Conservation (phyloP, 2,888 invertebrate genomes). For the Heliconius hortense region DNA sequence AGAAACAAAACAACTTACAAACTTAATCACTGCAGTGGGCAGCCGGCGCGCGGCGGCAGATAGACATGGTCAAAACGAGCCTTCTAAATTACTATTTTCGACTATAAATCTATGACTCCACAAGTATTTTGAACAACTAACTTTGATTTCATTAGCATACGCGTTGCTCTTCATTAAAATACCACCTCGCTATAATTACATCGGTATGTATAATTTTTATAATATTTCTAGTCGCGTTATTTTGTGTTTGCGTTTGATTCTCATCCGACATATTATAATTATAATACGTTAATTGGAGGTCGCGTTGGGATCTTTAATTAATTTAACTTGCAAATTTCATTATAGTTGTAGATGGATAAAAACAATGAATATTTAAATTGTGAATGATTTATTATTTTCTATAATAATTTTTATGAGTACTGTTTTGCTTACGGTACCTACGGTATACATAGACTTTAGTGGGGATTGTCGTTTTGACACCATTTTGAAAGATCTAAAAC, state of each 20-base stretch:
- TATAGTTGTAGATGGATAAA: conserved; percentile 6
- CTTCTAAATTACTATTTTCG: not conserved
- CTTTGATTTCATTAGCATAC: conserved; percentile 47
- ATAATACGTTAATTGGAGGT: conserved; percentile 12
- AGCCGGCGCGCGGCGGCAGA: not conserved
- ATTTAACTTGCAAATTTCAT: conserved; percentile 8
- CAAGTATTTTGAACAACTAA: conserved; percentile 47
- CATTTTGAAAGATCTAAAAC: not conserved
- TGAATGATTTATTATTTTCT: not conserved
- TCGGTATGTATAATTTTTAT: conserved; percentile 38
- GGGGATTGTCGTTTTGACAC: not conserved
- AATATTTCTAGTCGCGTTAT: conserved; percentile 11
- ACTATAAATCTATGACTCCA: not conserved
- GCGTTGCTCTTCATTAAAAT: conserved; percentile 48
- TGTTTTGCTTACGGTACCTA: not conserved
- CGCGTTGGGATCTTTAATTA: not conserved
- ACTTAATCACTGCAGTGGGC: not conserved
- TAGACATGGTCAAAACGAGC: not conserved
- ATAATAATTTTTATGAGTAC: not conserved
- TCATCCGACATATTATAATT: conserved; percentile 13
- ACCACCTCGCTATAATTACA: conserved; percentile 44
- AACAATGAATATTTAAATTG: conserved; percentile 14
- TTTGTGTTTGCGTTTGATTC: conserved; percentile 24
- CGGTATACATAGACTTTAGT: not conserved
- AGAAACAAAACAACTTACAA: no score